phyloP scores from a whole-genome alignment of 2,888 invertebrate genomes.

The Calephelis perditalis region DNA sequence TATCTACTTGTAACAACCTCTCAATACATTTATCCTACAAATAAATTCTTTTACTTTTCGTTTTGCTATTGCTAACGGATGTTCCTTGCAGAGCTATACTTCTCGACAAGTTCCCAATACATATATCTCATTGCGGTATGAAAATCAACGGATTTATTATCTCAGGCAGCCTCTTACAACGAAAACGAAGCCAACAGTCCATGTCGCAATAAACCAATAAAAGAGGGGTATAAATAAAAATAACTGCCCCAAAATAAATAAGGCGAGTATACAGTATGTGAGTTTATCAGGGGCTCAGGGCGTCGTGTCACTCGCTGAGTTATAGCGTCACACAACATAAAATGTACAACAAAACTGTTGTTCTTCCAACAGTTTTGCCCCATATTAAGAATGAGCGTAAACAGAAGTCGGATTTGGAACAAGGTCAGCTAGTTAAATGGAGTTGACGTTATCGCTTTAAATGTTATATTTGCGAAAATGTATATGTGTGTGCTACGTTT shows the following conservation, averaged over 20 bases:
- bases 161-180: slow-evolving; percentile 30
- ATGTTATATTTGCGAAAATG: no score
- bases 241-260: slow-evolving; percentile 43
- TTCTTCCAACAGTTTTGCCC: slow-evolving; percentile 76
- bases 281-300: slow-evolving; percentile 58
- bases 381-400: slow-evolving; percentile 77
- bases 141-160: slow-evolving; percentile 20
- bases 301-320: slow-evolving; percentile 62
- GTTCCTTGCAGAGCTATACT: no score
- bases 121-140: slow-evolving; percentile 11
- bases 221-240: slow-evolving; percentile 43
- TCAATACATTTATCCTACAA: no score
- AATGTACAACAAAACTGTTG: slow-evolving; percentile 74
- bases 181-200: slow-evolving; percentile 56
- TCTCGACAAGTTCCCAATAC: background rate
- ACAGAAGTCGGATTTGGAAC: slow-evolving; percentile 72
- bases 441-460: slow-evolving; percentile 34
- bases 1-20: no score
- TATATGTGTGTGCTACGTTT: no score
- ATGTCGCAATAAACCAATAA: slow-evolving; percentile 51
- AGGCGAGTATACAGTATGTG: slow-evolving; percentile 34
- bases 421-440: slow-evolving; percentile 37
- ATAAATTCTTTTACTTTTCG: no score
- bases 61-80: no score
- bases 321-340: slow-evolving; percentile 76